Evolutionary conservation across 2,888 invertebrate genomes (phyloP), one percentile per base, ranked within the genome.

Genomic region (Pollenia griseotomentosa): DNA sequence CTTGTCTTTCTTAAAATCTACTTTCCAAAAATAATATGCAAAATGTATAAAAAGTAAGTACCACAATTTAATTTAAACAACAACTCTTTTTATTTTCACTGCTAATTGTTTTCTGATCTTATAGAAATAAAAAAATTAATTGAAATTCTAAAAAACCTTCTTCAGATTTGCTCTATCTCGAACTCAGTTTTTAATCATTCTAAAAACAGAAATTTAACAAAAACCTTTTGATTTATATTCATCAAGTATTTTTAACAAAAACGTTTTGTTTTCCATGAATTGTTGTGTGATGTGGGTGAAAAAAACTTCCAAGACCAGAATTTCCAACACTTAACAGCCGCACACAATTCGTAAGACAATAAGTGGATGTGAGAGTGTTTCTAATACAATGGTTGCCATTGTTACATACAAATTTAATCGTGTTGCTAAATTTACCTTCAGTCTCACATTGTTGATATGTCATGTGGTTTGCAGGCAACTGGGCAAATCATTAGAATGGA

Each of bases 361-460:
- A 33, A 33, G 33, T 33, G 33, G 33, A 33, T 33, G 33, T 6
- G 33, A 33, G 33, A 33, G 40, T 73, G 46, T n/a, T 57, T 12
- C 55, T 57, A 71, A 55, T 46, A n/a, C n/a, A 33, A 33, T 53
- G 14, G 8, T 23, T 46, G 10, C 42, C 7, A 46, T 73, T 73
- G 59, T 73, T 66, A 48, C 66, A 46, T 23, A 66, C 46, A 19
- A 66, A 33, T 33, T 33, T 33, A 33, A 33, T 33, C 33, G 44
- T 75, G 59, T 75, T 42, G 44, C 61, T 3, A 55, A 71, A 75
- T 83, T 68, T 70, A 75, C 68, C 61, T 82, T 57, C 68, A 51
- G 57, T 73, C 68, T 66, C 51, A 82, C 66, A 82, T 82, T 70
- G 70, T 70, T 70, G 75, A 83, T 75, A 75, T 68, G 61, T 83